Base-by-base conservation (phyloP, 2,113 vertebrate species). In the Trichechus manatus region DNA sequence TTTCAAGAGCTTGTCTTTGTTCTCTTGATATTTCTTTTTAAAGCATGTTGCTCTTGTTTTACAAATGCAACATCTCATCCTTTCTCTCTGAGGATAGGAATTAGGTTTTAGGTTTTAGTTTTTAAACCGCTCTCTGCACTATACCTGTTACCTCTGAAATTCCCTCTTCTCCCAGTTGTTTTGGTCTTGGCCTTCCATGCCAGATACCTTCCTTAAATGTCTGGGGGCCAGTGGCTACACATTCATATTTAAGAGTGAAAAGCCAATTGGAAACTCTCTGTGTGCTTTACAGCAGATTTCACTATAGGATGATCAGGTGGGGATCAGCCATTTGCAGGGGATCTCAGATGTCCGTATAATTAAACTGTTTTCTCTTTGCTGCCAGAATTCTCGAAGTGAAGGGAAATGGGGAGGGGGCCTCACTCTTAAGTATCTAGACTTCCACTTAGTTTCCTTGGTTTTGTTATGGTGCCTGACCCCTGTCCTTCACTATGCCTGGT, bases 341-440 rank as follows among this genome's bases (percentile, higher is more conserved):
- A 61, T 4, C 42, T 72, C 13, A 44, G 56, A 50, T 68, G 6
- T 84, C 29, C 27, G 8, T 39, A 56, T 75, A 42, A 42, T 42
- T 87, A 13, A 79, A 59, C 6, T 5, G n/a, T 68, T 61, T 80
- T 83, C 47, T 95, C 70, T 90, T 81, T 96, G 87, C 78, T 91
- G 66, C 20, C 50, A 64, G 31, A 83, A 79, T 87, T 93, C 29
- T n/a, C 74, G 44, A 68, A 68, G n/a, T 61, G 33, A 89, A 85
- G 56, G 31, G 6, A 47, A 9, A 56, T 14, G n/a, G 61, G 78
- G 33, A 13, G 6, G 36, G 56, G 6, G 29, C 3, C 59, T 47
- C 13, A 9, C 31, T 86, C 8, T 63, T 86, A 8, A 44, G 39
- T 31, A 19, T 80, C 20, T 36, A n/a, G 15, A 63, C 22, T 56